Percentiles rank a stretch among this genome's conserved stretches.
Conservation (phyloP, 2,888 invertebrate genomes). For the Drosophila colorata region DNA sequence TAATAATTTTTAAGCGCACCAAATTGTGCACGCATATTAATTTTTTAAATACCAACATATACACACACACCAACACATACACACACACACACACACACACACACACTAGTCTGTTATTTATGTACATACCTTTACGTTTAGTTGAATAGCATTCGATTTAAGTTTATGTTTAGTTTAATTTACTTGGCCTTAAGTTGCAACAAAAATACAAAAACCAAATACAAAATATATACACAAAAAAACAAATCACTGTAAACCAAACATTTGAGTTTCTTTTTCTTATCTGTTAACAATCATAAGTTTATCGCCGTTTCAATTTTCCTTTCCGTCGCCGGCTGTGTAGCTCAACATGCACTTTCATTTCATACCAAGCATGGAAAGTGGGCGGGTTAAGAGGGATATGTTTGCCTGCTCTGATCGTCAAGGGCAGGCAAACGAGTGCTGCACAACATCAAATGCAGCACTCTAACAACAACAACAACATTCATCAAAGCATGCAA, state of each 20-base stretch:
- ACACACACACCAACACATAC: conserved; percentile 32
- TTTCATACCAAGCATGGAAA: conserved; percentile 77
- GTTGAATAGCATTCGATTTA: conserved; percentile 52
- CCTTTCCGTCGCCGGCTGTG: conserved; percentile 7
- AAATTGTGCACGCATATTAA: conserved; percentile 56
- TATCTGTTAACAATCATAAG: conserved; percentile 13
- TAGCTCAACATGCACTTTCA: conserved; percentile 50
- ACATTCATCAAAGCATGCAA: conserved; percentile 56
- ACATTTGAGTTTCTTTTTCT: conserved; percentile 50
- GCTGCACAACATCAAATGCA: conserved; percentile 43
- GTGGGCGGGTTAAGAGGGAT: conserved; percentile 83
- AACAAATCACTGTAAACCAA: conserved; percentile 29
- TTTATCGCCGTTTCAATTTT: neutral
- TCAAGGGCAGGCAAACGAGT: conserved; percentile 57
- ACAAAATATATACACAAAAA: conserved; percentile 47
- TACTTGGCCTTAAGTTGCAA: conserved; percentile 79
- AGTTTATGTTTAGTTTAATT: conserved; percentile 74
- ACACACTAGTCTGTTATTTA: conserved; percentile 81
- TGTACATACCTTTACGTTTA: conserved; percentile 70
- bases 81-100: conserved; percentile 49
- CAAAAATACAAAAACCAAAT: conserved; percentile 49
- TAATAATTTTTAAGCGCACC: conserved; percentile 50
- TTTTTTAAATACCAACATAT: conserved; percentile 43
- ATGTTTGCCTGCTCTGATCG: conserved; percentile 71
- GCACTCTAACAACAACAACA: conserved; percentile 35